phyloP scores from a whole-genome alignment of 2,888 invertebrate species.

The Latrodectus hesperus region DNA sequence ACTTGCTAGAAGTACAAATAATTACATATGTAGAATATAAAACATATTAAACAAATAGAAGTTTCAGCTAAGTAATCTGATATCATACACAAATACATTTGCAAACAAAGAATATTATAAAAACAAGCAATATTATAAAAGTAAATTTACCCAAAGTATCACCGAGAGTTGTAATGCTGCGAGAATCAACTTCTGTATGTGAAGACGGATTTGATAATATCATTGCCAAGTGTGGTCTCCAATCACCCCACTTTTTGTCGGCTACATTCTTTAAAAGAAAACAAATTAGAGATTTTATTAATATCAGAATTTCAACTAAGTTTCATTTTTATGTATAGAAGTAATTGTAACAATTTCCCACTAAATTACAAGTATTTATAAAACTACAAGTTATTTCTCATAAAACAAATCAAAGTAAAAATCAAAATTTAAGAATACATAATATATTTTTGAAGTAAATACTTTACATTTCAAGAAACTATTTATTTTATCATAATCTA shows the following conservation, averaged over 20 bases:
- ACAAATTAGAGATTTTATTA: neutral
- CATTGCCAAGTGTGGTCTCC: conserved; percentile 97
- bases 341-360: no score
- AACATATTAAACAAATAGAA: neutral
- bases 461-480: no score
- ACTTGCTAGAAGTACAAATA: conserved; percentile 76
- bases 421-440: no score
- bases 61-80: neutral
- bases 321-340: no score
- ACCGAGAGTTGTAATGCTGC: conserved; percentile 80
- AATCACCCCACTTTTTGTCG: conserved; percentile 82
- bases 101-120: neutral
- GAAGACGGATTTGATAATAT: conserved; percentile 85
- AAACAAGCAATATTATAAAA: neutral
- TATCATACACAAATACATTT: neutral
- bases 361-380: no score
- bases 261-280: conserved; percentile 74
- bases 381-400: no score
- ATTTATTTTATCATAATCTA: no score
- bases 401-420: no score
- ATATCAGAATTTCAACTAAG: no score
- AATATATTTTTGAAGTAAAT: no score
- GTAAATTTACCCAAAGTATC: conserved; percentile 77
- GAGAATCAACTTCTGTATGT: conserved; percentile 83
- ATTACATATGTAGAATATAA: neutral